phyloP scores from a whole-genome alignment of 2,113 vertebrate genomes.

The Indri indri region DNA sequence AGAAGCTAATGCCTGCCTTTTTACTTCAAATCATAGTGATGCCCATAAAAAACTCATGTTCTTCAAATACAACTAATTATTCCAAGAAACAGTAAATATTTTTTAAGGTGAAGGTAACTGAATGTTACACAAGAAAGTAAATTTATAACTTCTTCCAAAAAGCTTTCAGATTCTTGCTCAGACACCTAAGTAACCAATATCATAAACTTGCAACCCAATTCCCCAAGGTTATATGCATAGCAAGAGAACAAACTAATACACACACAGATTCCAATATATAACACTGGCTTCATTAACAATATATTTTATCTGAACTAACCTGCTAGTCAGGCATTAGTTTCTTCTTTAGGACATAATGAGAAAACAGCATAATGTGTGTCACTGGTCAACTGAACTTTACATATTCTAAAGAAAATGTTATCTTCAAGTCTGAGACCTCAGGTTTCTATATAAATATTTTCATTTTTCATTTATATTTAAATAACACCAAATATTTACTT shows the following conservation, averaged over 20 bases:
- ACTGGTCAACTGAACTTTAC: background rate
- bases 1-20: background rate
- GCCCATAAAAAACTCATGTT: background rate
- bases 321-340: background rate
- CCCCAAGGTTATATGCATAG: background rate
- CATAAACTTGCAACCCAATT: conserved; percentile 12
- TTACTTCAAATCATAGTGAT: background rate
- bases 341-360: background rate
- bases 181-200: background rate
- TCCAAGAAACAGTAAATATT: conserved; percentile 7
- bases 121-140: conserved; percentile 28
- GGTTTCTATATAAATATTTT: conserved; percentile 19
- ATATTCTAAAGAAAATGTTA: conserved; percentile 8
- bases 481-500: conserved; percentile 22
- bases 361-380: background rate
- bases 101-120: conserved; percentile 1
- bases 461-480: background rate
- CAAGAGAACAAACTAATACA: conserved; percentile 35
- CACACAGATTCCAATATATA: background rate
- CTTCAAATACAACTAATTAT: conserved; percentile 20
- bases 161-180: background rate
- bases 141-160: conserved; percentile 26
- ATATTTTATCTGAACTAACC: background rate
- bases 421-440: background rate
- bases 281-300: background rate